A percentile compares a stretch with the other conserved stretches of the same genome.
phyloP scores from a whole-genome alignment of 2,888 invertebrate species.

The Perizoma flavofasciatum region DNA sequence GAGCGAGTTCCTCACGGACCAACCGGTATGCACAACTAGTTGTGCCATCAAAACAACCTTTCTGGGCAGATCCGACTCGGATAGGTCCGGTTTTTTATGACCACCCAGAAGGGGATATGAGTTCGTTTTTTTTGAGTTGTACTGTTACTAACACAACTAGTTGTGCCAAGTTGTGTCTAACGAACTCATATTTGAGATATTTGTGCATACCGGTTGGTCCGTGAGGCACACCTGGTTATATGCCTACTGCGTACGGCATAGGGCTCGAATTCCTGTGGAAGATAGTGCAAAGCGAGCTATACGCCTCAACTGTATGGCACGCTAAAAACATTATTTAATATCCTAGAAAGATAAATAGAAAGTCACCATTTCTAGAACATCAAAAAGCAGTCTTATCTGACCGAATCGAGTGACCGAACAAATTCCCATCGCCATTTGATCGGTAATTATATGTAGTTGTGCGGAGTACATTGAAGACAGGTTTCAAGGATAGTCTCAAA shows the following conservation, averaged over 20 bases:
- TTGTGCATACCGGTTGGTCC: no score
- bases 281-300: constrained; percentile 19
- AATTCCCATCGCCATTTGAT: constrained; percentile 45
- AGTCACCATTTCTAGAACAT: constrained; percentile 12
- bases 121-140: no score
- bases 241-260: constrained; percentile 10
- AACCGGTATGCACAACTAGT: no score
- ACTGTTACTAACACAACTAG: no score
- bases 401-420: constrained; percentile 44
- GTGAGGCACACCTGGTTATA: background rate
- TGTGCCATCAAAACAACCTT: no score
- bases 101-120: no score
- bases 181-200: no score
- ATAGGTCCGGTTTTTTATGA: no score
- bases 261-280: constrained; percentile 21
- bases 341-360: constrained; percentile 13
- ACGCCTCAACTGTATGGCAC: constrained; percentile 27
- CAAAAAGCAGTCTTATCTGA: constrained; percentile 35
- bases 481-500: constrained; percentile 21
- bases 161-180: no score
- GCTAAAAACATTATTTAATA: constrained; percentile 15
- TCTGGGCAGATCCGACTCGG: no score
- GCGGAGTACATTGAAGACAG: constrained; percentile 63
- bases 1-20: no score
- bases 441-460: constrained; percentile 65